Conservation (phyloP, 2,113 vertebrate genomes). For the Catagonus wagneri region DNA sequence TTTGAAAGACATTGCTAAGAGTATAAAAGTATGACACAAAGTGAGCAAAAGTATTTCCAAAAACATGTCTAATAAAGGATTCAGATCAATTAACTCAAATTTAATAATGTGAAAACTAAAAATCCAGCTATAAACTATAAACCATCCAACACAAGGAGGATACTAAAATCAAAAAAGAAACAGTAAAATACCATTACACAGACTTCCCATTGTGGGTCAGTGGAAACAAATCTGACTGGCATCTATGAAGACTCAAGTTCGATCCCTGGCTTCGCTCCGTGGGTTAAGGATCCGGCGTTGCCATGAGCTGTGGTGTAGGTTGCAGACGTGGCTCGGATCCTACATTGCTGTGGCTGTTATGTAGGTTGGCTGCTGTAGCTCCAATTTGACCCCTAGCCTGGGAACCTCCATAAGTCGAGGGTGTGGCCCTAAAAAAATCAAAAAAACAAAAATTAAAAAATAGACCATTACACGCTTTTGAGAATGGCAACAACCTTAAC, state of each 20-base stretch:
- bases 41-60: background rate
- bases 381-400: too few relatives aligned
- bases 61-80: background rate
- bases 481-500: background rate
- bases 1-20: background rate
- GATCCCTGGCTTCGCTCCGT: too few relatives aligned
- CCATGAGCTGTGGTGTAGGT: too few relatives aligned
- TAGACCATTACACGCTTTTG: background rate
- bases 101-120: background rate
- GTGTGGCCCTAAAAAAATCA: background rate
- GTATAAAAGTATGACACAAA: background rate
- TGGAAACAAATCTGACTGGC: too few relatives aligned
- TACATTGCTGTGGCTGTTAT: too few relatives aligned
- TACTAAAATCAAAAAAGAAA: background rate
- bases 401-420: too few relatives aligned
- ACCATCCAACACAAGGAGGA: background rate
- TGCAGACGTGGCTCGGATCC: too few relatives aligned
- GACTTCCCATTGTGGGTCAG: too few relatives aligned
- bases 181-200: background rate
- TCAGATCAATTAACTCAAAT: background rate
- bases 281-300: too few relatives aligned
- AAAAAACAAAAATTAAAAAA: background rate
- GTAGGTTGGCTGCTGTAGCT: too few relatives aligned
- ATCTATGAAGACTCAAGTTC: too few relatives aligned
- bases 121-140: background rate